Evolutionary conservation across 1,140 invertebrate species (phyloP), one percentile per base, ranked within the genome.

Genomic region (Aricia agestis): DNA sequence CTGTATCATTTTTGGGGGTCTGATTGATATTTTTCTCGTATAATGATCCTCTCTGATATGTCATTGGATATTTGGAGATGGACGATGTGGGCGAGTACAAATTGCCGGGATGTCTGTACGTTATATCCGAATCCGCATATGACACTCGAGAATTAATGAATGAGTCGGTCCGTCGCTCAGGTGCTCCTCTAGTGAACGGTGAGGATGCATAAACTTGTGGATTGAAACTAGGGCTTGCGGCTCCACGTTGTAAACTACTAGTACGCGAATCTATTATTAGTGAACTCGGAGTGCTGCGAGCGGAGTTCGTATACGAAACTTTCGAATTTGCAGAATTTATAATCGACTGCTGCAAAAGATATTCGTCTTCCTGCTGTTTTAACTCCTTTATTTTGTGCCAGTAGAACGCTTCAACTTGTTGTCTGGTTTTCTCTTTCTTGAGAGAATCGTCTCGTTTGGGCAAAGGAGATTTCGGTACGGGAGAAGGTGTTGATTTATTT

Each of bases 381-480:
- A 93, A 76, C 77, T 93, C 93, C 77, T 92, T 93, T 66, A 94
- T 82, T 82, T 94, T 93, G 76, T 93, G 92, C 93, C 93, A 94
- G 72, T 93, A 93, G 81, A 92, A 94, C 13, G 91, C 92, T 82
- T 94, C 93, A 1, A 94, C 92, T 81, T 89, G 93, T 79, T 92
- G 92, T 18, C 92, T 83, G 13, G 93, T 93, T 74, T 84, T 88
- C 71, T 87, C 83, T 82, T 83, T 87, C 70, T 84, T 82, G 5
- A 74, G 66, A 25, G 67, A 72, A 42, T 81, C 75, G 17, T 81
- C 76, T 7, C 67, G 36, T 69, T 77, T 84, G 0, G 66, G 18
- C 45, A 25, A 69, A 4, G 69, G 63, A 13, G 68, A 19, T 67
- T 72, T 74, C 41, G 68, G 6, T 45, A 41, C 70, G 42, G 68